Percentiles rank a stretch among this genome's conserved stretches.
Conservation (phyloP, 2,797 vertebrate species). For the Ciconia nigra region DNA sequence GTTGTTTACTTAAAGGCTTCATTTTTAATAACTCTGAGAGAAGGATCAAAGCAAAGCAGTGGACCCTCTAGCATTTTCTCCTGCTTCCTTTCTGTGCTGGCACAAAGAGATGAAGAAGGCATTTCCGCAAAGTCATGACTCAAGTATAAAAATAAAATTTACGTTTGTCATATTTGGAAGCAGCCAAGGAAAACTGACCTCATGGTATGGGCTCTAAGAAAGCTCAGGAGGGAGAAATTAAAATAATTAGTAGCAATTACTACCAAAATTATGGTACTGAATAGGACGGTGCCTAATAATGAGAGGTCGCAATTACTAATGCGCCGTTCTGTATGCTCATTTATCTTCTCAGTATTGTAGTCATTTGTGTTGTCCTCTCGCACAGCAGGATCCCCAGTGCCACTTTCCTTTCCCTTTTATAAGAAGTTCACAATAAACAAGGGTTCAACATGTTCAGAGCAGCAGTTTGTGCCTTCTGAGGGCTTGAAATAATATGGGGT, state of each 20-base stretch:
- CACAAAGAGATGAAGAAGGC: not conserved
- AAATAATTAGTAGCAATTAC: constrained; percentile 51
- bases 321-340: not conserved
- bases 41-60: constrained; percentile 15
- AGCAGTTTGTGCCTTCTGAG: not conserved
- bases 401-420: not conserved
- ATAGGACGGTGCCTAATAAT: constrained; percentile 13
- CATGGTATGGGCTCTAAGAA: not conserved
- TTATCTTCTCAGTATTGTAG: constrained; percentile 16
- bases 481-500: not conserved
- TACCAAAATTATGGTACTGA: constrained; percentile 21
- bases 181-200: constrained; percentile 9
- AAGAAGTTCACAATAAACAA: not conserved
- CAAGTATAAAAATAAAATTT: constrained; percentile 29
- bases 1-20: constrained; percentile 22
- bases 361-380: not conserved
- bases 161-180: constrained; percentile 24
- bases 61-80: not conserved
- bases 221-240: constrained; percentile 35
- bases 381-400: not conserved
- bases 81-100: not conserved
- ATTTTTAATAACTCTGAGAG: not conserved
- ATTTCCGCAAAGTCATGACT: not conserved
- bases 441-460: not conserved
- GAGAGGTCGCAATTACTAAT: not conserved